Evolutionary conservation across 1,140 invertebrate genomes (phyloP).

Genomic region (Plectrocnemia conspersa): DNA sequence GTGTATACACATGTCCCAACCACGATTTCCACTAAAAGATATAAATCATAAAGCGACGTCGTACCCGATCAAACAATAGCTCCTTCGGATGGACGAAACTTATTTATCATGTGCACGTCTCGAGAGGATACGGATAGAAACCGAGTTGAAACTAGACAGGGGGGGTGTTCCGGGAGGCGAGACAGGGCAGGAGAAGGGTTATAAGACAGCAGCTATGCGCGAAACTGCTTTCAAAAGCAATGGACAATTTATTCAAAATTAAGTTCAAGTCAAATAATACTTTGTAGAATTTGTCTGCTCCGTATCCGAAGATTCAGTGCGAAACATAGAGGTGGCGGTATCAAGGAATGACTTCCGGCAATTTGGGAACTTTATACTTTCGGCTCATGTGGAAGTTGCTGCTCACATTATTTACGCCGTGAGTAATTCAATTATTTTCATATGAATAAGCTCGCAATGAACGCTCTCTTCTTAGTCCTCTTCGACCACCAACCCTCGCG

Average conservation of each 20-base stretch:
- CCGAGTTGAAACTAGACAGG: no score
- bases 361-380: slow-evolving; percentile 9
- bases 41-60: no score
- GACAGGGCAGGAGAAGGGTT: no score
- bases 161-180: no score
- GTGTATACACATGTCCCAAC: no score
- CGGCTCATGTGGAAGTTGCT: slow-evolving; percentile 5
- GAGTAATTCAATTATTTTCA: slow-evolving; percentile 11
- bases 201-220: no score
- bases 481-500: background rate
- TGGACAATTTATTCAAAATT: slow-evolving; percentile 8
- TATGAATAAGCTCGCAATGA: slow-evolving; percentile 3
- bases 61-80: slow-evolving; percentile 2
- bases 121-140: no score
- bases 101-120: background rate
- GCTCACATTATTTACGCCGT: slow-evolving; percentile 8
- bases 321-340: background rate
- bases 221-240: background rate
- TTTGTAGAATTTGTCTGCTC: background rate
- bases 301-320: background rate
- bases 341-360: slow-evolving; percentile 4
- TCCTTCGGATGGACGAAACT: background rate
- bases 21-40: no score
- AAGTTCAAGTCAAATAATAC: slow-evolving; percentile 7
- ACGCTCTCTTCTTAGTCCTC: background rate